phyloP scores from a whole-genome alignment of 2,888 invertebrate genomes.

The Cartodere bifasciata region DNA sequence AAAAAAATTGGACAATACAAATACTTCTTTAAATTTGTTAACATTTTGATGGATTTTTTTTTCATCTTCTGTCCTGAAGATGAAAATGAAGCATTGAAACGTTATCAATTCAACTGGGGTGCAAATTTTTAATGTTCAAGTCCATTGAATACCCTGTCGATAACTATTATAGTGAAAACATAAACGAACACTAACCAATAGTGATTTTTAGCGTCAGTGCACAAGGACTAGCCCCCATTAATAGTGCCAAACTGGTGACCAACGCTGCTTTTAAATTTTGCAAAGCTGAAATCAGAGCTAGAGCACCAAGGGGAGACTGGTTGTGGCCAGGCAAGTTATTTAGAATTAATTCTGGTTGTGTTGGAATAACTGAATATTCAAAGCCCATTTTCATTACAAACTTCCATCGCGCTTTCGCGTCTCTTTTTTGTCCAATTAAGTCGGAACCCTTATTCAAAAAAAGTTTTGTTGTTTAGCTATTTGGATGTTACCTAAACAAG shows the following conservation, averaged over 20 bases:
- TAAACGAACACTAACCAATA: too few species aligned
- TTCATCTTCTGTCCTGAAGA: slow-evolving; percentile 33
- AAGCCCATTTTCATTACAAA: too few species aligned
- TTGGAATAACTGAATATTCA: too few species aligned
- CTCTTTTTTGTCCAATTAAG: neutral
- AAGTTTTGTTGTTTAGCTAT: slow-evolving; percentile 37
- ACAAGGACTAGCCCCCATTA: too few species aligned
- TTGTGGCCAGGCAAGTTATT: slow-evolving; percentile 51
- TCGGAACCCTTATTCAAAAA: too few species aligned
- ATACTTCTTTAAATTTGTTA: slow-evolving; percentile 3
- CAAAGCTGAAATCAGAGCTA: slow-evolving; percentile 48
- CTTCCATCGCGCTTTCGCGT: neutral
- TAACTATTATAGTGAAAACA: too few species aligned
- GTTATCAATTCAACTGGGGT: too few species aligned
- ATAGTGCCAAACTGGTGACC: slow-evolving; percentile 52
- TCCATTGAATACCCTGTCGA: too few species aligned
- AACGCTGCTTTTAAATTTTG: slow-evolving; percentile 50
- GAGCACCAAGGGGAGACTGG: slow-evolving; percentile 61
- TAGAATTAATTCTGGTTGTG: too few species aligned
- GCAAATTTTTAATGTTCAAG: too few species aligned
- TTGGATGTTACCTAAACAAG: slow-evolving; percentile 51
- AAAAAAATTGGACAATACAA: too few species aligned
- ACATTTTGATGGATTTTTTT: neutral
- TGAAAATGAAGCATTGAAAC: slow-evolving; percentile 15
- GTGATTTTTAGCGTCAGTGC: too few species aligned